Conservation (phyloP, 37 sponge, comb jelly and placozoan species). For the Hexactinellida sp. region DNA sequence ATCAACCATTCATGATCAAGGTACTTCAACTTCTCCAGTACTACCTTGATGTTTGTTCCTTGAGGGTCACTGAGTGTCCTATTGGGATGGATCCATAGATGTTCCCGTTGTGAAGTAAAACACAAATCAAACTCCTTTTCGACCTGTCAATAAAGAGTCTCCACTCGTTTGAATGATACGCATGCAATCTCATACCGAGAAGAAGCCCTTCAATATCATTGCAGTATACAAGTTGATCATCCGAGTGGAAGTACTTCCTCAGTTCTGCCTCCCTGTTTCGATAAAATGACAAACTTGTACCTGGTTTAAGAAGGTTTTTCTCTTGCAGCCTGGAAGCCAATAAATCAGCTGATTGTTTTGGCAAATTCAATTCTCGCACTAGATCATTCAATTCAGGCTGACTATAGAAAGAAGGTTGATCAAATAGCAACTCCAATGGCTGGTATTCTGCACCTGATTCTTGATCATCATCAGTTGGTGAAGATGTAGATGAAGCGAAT, state of each 20-base stretch:
- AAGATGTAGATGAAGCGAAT: too few relatives aligned
- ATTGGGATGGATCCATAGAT: background rate
- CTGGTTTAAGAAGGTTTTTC: background rate
- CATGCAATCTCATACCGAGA: background rate
- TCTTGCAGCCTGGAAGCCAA: background rate
- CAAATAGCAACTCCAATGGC: too few relatives aligned
- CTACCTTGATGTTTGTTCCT: background rate
- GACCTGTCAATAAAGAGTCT: background rate
- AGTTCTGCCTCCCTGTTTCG: background rate
- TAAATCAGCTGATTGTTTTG: background rate
- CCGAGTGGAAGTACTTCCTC: background rate
- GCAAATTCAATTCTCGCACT: background rate
- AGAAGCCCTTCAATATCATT: slow-evolving; percentile 7
- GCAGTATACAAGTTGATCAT: background rate
- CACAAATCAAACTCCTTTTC: background rate
- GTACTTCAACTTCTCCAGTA: background rate
- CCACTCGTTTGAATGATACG: background rate
- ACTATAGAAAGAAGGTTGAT: background rate
- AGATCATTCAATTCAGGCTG: slow-evolving; percentile 4
- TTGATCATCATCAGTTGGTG: too few relatives aligned
- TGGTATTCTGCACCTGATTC: too few relatives aligned
- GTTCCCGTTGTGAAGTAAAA: background rate
- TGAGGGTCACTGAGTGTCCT: background rate
- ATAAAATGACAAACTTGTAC: background rate
- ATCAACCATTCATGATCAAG: background rate